phyloP scores from a whole-genome alignment of 2,888 invertebrate genomes.

The Phlogophora meticulosa region DNA sequence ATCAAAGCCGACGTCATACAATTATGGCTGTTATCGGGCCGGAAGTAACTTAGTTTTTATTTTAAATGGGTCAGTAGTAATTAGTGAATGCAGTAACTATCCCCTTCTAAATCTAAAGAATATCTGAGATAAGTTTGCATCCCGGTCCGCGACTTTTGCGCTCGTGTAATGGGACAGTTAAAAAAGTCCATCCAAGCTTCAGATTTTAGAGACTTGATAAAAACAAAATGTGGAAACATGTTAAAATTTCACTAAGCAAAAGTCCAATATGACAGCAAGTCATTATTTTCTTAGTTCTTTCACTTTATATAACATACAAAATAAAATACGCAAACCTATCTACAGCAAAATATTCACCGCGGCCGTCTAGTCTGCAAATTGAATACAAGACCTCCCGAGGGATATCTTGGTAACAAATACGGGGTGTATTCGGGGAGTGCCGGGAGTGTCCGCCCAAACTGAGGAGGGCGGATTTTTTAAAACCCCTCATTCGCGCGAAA shows the following conservation, averaged over 20 bases:
- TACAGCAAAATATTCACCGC: constrained; percentile 30
- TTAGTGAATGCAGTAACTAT: too few relatives aligned
- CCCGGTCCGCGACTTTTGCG: too few relatives aligned
- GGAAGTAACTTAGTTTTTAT: too few relatives aligned
- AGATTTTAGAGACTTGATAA: too few relatives aligned
- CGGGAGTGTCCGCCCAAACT: constrained; percentile 71
- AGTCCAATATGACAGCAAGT: not conserved
- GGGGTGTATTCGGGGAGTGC: constrained; percentile 71
- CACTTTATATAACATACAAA: not conserved
- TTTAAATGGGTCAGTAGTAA: too few relatives aligned
- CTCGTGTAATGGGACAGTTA: too few relatives aligned
- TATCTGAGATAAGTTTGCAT: too few relatives aligned
- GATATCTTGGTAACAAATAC: constrained; percentile 73
- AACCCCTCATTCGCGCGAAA: constrained; percentile 71
- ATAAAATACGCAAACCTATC: not conserved
- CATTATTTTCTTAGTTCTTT: not conserved
- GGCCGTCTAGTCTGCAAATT: constrained; percentile 52
- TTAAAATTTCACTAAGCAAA: not conserved
- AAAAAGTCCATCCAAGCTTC: too few relatives aligned
- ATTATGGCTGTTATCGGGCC: too few relatives aligned
- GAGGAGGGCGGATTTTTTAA: constrained; percentile 68
- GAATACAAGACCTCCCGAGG: constrained; percentile 60
- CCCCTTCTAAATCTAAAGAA: too few relatives aligned
- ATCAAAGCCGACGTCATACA: too few relatives aligned
- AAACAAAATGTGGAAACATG: too few relatives aligned